phyloP scores from a whole-genome alignment of 2,797 vertebrate genomes.

The Clarias platycephalus region DNA sequence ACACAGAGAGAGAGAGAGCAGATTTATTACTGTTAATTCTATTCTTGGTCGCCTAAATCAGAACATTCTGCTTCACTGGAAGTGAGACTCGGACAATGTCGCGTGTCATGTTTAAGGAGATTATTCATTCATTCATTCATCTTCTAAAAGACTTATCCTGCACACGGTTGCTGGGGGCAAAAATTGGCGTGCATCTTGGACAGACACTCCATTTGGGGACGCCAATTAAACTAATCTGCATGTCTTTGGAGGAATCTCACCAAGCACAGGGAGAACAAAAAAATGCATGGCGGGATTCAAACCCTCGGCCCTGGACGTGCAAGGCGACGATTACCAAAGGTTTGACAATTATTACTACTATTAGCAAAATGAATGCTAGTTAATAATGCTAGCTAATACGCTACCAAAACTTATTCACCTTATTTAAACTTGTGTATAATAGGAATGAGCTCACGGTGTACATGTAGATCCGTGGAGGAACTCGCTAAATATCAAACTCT shows the following conservation, averaged over 20 bases:
- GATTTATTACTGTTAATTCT: not conserved
- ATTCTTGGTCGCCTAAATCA: not conserved
- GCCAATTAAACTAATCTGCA: too few species aligned
- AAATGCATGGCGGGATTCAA: too few species aligned
- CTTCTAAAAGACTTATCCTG: too few species aligned
- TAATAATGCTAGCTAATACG: not conserved
- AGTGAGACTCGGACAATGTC: not conserved
- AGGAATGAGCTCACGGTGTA: not conserved
- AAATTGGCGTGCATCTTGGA: too few species aligned
- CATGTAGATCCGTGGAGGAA: not conserved
- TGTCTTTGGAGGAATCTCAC: too few species aligned
- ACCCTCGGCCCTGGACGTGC: too few species aligned
- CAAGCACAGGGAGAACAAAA: too few species aligned
- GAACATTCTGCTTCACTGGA: not conserved
- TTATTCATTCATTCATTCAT: too few species aligned
- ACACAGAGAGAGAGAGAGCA: conserved; percentile 19
- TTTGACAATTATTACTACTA: not conserved
- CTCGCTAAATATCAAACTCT: not conserved
- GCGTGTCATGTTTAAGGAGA: not conserved
- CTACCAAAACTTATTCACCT: not conserved
- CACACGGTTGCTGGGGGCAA: too few species aligned
- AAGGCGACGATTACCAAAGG: not conserved
- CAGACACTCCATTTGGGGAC: too few species aligned
- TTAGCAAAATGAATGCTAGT: not conserved
- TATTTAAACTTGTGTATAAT: not conserved